phyloP scores from a whole-genome alignment of 2,888 invertebrate genomes.

The Eristalis pertinax region DNA sequence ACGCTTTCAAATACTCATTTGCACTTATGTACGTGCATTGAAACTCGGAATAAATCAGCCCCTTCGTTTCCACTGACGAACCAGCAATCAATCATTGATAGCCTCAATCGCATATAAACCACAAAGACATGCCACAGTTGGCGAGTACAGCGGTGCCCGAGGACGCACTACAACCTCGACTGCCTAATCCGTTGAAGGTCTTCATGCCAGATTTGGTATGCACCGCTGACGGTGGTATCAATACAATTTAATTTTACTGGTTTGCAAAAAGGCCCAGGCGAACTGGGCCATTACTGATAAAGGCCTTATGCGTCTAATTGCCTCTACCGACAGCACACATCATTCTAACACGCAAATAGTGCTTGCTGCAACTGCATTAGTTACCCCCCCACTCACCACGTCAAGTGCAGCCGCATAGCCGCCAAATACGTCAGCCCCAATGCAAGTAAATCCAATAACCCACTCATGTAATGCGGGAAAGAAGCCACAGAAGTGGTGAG shows the following conservation, averaged over 20 bases:
- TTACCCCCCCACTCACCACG: not conserved
- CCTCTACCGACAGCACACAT: conserved; percentile 25
- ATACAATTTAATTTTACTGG: conserved; percentile 10
- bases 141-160: conserved; percentile 1
- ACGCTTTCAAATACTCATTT: not conserved
- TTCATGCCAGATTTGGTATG: not conserved
- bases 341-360: conserved; percentile 22
- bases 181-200: conserved; percentile 1
- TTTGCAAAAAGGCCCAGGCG: not conserved
- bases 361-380: not conserved
- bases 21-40: not conserved
- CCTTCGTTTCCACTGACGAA: not conserved
- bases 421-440: conserved; percentile 10
- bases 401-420: conserved; percentile 15
- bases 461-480: conserved; percentile 27
- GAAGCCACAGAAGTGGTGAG: conserved; percentile 32
- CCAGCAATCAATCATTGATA: not conserved
- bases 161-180: conserved; percentile 24
- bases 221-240: conserved; percentile 15
- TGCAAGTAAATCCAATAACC: conserved; percentile 46
- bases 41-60: not conserved
- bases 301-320: conserved; percentile 15
- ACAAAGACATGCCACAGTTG: not conserved
- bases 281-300: conserved; percentile 20
- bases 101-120: not conserved